phyloP scores from a whole-genome alignment of 1,140 invertebrate species.

The Pseudomyrmex pallidus region DNA sequence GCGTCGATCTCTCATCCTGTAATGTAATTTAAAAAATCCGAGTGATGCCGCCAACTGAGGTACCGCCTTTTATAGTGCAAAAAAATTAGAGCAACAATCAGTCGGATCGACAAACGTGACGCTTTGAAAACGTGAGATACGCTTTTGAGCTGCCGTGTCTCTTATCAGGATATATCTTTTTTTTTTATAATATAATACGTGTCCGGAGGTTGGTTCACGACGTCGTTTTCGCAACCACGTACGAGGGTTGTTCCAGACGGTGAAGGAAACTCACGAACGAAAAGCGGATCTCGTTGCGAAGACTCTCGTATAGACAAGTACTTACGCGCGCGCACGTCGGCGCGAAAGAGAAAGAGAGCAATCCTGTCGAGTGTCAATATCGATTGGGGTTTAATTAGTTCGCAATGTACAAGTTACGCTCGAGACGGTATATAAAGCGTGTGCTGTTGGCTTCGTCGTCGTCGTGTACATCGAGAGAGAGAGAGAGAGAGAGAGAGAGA shows the following conservation, averaged over 20 bases:
- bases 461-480: constrained; percentile 39
- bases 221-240: not conserved
- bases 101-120: constrained; percentile 50
- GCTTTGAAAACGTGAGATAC: constrained; percentile 30
- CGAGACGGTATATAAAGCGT: constrained; percentile 46
- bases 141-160: constrained; percentile 1
- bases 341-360: constrained; percentile 56
- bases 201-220: constrained; percentile 9
- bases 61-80: not conserved
- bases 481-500: not conserved
- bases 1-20: not conserved
- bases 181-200: not conserved
- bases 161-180: constrained; percentile 7
- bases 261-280: constrained; percentile 24
- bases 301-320: not conserved
- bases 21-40: not conserved
- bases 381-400: constrained; percentile 81
- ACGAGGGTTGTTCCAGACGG: constrained; percentile 4
- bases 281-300: not conserved
- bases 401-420: constrained; percentile 75
- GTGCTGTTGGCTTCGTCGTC: constrained; percentile 1
- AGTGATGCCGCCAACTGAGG: not conserved
- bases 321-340: constrained; percentile 33
- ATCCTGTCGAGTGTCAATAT: constrained; percentile 65
- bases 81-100: constrained; percentile 19